Evolutionary conservation across 2,888 invertebrate species (phyloP).

Genomic region (Callimorpha dominula): DNA sequence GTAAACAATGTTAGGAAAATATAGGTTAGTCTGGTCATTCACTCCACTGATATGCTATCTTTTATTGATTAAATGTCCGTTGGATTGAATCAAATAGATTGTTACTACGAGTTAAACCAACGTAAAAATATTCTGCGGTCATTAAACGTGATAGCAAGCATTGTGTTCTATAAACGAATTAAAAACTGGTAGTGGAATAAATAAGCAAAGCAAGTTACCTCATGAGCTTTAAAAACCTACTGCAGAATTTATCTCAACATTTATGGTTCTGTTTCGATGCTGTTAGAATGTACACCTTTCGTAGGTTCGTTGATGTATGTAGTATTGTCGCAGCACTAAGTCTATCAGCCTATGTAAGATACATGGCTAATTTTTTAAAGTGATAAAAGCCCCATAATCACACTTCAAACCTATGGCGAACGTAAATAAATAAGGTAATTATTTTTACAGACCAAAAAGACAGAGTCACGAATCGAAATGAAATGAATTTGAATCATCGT

Average conservation of each 20-base stretch:
- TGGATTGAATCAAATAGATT: conserved; percentile 46
- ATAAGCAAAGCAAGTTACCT: too few species aligned
- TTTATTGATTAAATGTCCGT: conserved; percentile 36
- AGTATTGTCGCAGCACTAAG: not conserved
- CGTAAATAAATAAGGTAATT: not conserved
- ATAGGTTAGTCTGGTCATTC: conserved; percentile 42
- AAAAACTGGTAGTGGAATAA: not conserved
- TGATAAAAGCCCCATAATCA: not conserved
- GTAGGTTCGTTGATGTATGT: too few species aligned
- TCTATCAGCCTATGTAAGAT: not conserved
- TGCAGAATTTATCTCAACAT: too few species aligned
- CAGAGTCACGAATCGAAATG: not conserved
- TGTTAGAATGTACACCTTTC: too few species aligned
- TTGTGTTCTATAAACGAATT: not conserved
- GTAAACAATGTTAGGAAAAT: conserved; percentile 33
- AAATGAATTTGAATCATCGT: not conserved
- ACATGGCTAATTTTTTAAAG: not conserved
- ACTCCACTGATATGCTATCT: conserved; percentile 37
- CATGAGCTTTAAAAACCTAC: too few species aligned
- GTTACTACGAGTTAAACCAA: not conserved
- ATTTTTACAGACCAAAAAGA: not conserved
- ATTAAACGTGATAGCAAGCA: not conserved
- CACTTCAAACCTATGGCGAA: not conserved
- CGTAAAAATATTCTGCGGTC: not conserved
- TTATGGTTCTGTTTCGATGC: too few species aligned